Conservation (phyloP, 2,888 invertebrate species). For the Lochmaea capreae region DNA sequence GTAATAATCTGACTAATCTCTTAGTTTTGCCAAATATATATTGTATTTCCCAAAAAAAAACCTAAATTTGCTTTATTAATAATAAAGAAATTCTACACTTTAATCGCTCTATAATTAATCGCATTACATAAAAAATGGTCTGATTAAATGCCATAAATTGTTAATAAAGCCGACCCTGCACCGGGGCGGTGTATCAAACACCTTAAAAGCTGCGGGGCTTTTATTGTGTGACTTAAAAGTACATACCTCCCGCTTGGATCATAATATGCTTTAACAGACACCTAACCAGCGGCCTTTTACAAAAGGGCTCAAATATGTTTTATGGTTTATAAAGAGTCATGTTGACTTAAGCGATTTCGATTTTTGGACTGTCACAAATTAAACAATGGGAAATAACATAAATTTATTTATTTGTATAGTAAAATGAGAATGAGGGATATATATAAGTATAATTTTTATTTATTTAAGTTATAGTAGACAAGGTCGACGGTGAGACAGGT, state of each 20-base stretch:
- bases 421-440: slow-evolving; percentile 32
- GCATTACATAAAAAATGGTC: too few species aligned
- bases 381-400: slow-evolving; percentile 46
- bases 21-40: too few species aligned
- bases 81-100: too few species aligned
- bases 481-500: background rate
- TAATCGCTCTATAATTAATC: too few species aligned
- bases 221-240: slow-evolving; percentile 64
- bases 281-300: slow-evolving; percentile 62
- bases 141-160: background rate
- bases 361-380: slow-evolving; percentile 48
- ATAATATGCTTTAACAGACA: slow-evolving; percentile 64
- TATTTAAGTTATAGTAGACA: background rate
- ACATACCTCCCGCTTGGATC: slow-evolving; percentile 63
- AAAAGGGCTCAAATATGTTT: slow-evolving; percentile 61
- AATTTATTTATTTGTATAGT: slow-evolving; percentile 49
- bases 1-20: too few species aligned
- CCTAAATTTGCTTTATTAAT: too few species aligned
- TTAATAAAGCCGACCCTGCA: slow-evolving; percentile 55
- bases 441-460: slow-evolving; percentile 11
- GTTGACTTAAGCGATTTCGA: slow-evolving; percentile 53
- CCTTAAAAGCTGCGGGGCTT: slow-evolving; percentile 60
- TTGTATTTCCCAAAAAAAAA: too few species aligned
- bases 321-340: slow-evolving; percentile 56
- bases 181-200: slow-evolving; percentile 63